These are phyloP conservation scores for Brachyptera putata DNA, from an alignment of 2,888 invertebrate genomes.

Conservation along the genomic window DNA sequence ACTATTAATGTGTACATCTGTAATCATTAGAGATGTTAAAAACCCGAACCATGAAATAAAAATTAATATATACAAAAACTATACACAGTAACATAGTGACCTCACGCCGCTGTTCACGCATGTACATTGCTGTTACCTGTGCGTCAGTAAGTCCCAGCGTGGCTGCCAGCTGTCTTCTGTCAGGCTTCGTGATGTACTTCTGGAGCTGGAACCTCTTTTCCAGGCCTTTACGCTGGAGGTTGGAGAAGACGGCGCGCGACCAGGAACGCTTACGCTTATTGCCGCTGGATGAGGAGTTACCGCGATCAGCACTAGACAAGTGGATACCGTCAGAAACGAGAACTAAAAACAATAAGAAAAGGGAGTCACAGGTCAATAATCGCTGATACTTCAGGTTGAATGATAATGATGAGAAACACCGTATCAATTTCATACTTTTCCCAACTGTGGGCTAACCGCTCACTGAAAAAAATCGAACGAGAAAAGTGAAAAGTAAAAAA, in stretches of 20 bases:
- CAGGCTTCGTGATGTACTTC: constrained; percentile 94
- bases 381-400: neutral
- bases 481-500: neutral
- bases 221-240: constrained; percentile 88
- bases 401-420: too few relatives aligned
- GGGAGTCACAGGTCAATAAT: neutral
- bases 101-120: too few relatives aligned
- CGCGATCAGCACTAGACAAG: constrained; percentile 7
- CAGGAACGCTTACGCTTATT: constrained; percentile 82
- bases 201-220: constrained; percentile 90
- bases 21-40: too few relatives aligned
- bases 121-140: too few relatives aligned
- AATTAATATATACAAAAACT: too few relatives aligned
- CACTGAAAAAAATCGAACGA: neutral
- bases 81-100: too few relatives aligned
- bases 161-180: constrained; percentile 84
- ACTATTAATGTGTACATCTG: too few relatives aligned
- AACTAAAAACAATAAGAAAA: neutral
- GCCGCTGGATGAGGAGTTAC: constrained; percentile 1
- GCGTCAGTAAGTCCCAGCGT: constrained; percentile 90
- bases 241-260: constrained; percentile 94
- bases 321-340: constrained; percentile 10
- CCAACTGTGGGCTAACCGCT: too few relatives aligned
- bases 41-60: too few relatives aligned
- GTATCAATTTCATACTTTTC: too few relatives aligned